Conservation (phyloP, 2,797 vertebrate genomes). For the Hydrocynus forskahlii region DNA sequence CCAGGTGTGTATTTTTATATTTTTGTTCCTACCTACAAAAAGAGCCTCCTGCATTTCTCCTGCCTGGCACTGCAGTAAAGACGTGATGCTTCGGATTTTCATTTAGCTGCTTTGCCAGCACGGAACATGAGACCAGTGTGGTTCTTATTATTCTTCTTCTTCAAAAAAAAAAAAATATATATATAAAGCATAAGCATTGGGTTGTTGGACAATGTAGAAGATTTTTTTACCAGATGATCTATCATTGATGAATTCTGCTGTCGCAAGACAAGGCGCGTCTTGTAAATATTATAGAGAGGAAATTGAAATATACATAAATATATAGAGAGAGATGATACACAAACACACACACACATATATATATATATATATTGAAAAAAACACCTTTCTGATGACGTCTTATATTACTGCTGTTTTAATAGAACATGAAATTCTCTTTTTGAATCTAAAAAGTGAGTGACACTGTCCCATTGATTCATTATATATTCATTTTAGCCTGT, state of each 20-base stretch:
- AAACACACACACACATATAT: background rate
- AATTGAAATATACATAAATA: constrained; percentile 17
- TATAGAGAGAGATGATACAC: background rate
- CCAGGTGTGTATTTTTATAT: constrained; percentile 70
- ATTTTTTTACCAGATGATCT: constrained; percentile 76
- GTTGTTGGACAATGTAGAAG: constrained; percentile 67
- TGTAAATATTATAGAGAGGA: constrained; percentile 41
- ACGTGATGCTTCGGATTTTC: constrained; percentile 53
- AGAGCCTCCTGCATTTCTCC: constrained; percentile 70
- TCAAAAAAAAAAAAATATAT: background rate
- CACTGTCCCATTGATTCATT: background rate
- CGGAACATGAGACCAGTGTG: constrained; percentile 17
- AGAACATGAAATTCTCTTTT: constrained; percentile 17
- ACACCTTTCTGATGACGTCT: background rate
- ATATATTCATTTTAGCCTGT: background rate
- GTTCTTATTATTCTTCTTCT: constrained; percentile 3
- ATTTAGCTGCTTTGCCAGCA: constrained; percentile 53
- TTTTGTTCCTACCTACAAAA: constrained; percentile 63
- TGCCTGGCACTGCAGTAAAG: constrained; percentile 59
- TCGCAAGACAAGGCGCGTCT: constrained; percentile 71
- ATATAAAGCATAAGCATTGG: constrained; percentile 13
- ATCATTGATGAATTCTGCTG: constrained; percentile 85
- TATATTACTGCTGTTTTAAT: constrained; percentile 39
- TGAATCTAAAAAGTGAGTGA: constrained; percentile 9
- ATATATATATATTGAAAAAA: background rate